These are phyloP conservation scores for Tolmerus cingulatus DNA, from an alignment of 2,888 invertebrate genomes.

Conservation along the genomic window DNA sequence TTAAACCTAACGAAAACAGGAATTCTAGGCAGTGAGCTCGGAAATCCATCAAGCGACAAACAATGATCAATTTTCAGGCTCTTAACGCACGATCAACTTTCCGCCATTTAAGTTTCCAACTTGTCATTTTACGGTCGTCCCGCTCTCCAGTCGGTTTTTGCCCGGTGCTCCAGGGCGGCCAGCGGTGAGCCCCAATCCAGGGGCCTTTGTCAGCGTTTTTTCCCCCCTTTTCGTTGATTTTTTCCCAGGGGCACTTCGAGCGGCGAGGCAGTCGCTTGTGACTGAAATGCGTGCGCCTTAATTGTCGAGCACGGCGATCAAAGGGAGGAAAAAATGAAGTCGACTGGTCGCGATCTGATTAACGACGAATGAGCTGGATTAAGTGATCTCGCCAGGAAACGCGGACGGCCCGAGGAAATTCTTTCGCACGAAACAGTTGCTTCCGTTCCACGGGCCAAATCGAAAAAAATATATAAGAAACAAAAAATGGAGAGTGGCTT, in stretches of 20 bases:
- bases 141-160: neutral
- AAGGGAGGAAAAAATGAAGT: neutral
- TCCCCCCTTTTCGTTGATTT: neutral
- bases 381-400: conserved; percentile 16
- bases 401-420: neutral
- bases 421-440: neutral
- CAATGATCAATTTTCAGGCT: conserved; percentile 48
- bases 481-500: neutral
- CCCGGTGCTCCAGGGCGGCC: neutral
- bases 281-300: conserved; percentile 19
- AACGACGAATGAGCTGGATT: neutral
- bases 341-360: neutral
- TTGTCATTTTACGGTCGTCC: conserved; percentile 23
- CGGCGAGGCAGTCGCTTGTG: neutral
- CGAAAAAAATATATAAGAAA: too few relatives aligned
- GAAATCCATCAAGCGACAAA: conserved; percentile 46
- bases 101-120: conserved; percentile 29
- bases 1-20: conserved; percentile 29
- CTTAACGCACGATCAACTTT: conserved; percentile 46
- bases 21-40: conserved; percentile 25
- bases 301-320: neutral
- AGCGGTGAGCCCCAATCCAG: neutral
- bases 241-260: neutral
- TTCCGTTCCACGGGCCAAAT: neutral
- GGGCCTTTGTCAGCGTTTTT: neutral